Evolutionary conservation across 2,888 invertebrate genomes (phyloP).

Genomic region (Drosophila fungiperda): DNA sequence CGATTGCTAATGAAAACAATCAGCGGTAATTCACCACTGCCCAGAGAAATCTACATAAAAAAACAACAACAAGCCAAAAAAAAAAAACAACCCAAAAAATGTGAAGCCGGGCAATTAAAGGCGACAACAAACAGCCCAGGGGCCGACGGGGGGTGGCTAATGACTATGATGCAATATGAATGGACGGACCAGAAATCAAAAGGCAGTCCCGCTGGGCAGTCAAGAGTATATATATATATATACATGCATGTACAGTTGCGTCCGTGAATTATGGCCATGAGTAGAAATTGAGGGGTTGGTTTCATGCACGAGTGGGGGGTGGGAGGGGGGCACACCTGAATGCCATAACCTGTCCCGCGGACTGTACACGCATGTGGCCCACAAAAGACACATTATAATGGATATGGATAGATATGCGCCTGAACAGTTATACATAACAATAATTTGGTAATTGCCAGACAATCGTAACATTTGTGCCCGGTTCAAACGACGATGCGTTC

Average conservation of each 20-base stretch:
- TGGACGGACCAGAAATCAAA: slow-evolving; percentile 67
- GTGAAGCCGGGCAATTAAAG: slow-evolving; percentile 67
- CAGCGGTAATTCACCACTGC: slow-evolving; percentile 65
- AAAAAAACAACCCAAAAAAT: slow-evolving; percentile 48
- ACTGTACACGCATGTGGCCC: slow-evolving; percentile 67
- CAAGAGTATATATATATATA: slow-evolving; percentile 46
- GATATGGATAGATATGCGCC: slow-evolving; percentile 51
- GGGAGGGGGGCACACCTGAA: slow-evolving; percentile 66
- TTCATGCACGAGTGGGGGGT: slow-evolving; percentile 4
- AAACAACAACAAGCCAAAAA: slow-evolving; percentile 55
- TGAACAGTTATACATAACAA: slow-evolving; percentile 75
- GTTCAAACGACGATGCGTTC: slow-evolving; percentile 44
- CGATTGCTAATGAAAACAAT: slow-evolving; percentile 76
- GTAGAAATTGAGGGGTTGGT: slow-evolving; percentile 45
- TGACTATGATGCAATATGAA: slow-evolving; percentile 64
- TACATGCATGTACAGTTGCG: slow-evolving; percentile 63
- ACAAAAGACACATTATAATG: slow-evolving; percentile 74
- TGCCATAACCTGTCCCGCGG: slow-evolving; percentile 65
- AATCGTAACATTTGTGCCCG: slow-evolving; percentile 74
- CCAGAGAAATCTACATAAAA: slow-evolving; percentile 64
- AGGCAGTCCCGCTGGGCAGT: slow-evolving; percentile 65
- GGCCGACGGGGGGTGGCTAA: slow-evolving; percentile 64
- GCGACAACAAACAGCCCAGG: slow-evolving; percentile 73
- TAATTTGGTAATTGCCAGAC: slow-evolving; percentile 79
- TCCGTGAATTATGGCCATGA: slow-evolving; percentile 59